Base-by-base conservation (phyloP, 2,113 vertebrate species). In the Myotis davidii region DNA sequence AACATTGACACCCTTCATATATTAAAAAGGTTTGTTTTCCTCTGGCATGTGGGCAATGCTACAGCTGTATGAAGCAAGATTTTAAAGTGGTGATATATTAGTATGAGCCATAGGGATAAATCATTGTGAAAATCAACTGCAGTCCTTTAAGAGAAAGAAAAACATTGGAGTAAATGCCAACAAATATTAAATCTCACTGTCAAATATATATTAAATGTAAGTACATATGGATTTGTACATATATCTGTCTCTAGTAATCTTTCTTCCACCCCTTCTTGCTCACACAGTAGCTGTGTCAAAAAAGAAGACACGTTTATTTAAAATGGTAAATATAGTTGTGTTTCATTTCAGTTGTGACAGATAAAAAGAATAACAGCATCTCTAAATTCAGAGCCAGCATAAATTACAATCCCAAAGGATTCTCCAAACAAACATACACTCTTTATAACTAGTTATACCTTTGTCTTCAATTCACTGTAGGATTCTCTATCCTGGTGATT, bases 11-110 rank as follows among this genome's bases (percentile, higher is more conserved):
- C 95, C 93, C 96, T 97, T 97, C 96, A 97, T 97, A 98, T 98
- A 96, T 97, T 97, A 97, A 95, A 97, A 96, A 97, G 97, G 97
- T 98, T 98, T 97, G 95, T 97, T 97, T 97, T 97, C 74, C 85
- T 94, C 85, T 85, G 82, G 39, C 39, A 94, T 94, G 69, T 70
- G 78, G 74, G 77, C 74, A 91, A 67, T 64, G 82, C 72, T 95
- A 94, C 67, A 94, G 88, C 88, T 64, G 61, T 50, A 90, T 73
- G 45, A 96, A 97, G 96, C 70, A 89, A 48, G 17, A 94, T 97
- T 97, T 96, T 94, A 95, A 96, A 94, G 69, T 76, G 34, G 93
- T 97, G 92, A 86, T 84, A 50, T 94, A 96, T 97, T 95, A 95
- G 37, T 74, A 23, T 92, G 81, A 91, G 64, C 81, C 23, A 3